phyloP scores from a whole-genome alignment of 2,888 invertebrate genomes.

The Hirtodrosophila histrioides region DNA sequence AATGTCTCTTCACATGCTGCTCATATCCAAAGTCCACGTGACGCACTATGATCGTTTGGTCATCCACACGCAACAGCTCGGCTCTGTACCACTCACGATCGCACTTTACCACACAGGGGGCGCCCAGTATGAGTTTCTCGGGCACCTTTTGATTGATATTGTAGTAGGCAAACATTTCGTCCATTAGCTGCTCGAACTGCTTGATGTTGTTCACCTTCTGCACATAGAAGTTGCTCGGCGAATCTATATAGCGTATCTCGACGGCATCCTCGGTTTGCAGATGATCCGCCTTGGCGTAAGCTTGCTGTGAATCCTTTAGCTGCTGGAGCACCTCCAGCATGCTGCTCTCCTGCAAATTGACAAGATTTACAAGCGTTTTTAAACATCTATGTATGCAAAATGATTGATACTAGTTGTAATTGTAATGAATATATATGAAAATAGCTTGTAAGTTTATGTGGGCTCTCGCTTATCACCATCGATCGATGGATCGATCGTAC shows the following conservation, averaged over 20 bases:
- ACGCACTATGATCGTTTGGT: slow-evolving; percentile 88
- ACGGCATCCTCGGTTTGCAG: slow-evolving; percentile 80
- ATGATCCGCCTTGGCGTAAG: slow-evolving; percentile 77
- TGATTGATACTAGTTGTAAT: no score
- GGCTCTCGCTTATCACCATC: no score
- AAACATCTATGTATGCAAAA: no score
- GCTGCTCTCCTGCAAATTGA: slow-evolving; percentile 60
- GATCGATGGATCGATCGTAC: no score
- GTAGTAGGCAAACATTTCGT: slow-evolving; percentile 87
- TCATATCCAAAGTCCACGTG: slow-evolving; percentile 99
- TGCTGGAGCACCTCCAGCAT: slow-evolving; percentile 78
- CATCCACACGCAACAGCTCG: slow-evolving; percentile 87
- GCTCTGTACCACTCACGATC: slow-evolving; percentile 96
- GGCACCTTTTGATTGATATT: slow-evolving; percentile 85
- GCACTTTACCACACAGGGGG: slow-evolving; percentile 92
- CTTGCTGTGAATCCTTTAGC: slow-evolving; percentile 76
- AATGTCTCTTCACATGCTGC: slow-evolving; percentile 88
- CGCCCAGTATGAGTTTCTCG: slow-evolving; percentile 85
- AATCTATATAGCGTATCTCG: slow-evolving; percentile 84
- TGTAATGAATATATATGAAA: no score
- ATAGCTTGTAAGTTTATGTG: no score
- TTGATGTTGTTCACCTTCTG: slow-evolving; percentile 88
- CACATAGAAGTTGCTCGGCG: slow-evolving; percentile 90
- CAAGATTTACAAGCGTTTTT: no score
- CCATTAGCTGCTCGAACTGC: slow-evolving; percentile 88